Evolutionary conservation across 2,888 invertebrate genomes (phyloP).

Genomic region (Anthrax anthrax): DNA sequence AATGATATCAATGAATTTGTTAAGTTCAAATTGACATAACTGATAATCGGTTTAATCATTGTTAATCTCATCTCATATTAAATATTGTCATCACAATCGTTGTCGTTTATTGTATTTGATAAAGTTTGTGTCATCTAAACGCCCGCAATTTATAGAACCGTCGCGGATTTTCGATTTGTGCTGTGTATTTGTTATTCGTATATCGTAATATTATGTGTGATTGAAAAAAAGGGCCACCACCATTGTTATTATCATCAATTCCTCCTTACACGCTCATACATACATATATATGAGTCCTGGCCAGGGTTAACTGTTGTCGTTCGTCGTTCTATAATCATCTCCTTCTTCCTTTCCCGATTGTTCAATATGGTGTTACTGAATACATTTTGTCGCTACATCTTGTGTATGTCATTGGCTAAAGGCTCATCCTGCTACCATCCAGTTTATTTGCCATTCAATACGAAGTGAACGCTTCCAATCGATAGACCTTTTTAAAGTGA

Average conservation of each 20-base stretch:
- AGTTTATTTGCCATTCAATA: background rate
- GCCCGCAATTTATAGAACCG: too few relatives aligned
- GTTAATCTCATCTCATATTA: too few relatives aligned
- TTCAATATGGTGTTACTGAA: background rate
- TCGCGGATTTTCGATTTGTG: too few relatives aligned
- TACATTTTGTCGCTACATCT: slow-evolving; percentile 6
- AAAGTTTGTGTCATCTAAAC: too few relatives aligned
- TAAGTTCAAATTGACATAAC: background rate
- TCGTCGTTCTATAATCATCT: background rate
- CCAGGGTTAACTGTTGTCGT: too few relatives aligned
- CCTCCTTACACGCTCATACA: background rate
- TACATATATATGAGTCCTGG: background rate
- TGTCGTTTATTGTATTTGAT: too few relatives aligned
- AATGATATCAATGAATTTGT: background rate
- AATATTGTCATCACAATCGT: too few relatives aligned
- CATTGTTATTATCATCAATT: background rate
- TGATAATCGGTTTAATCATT: too few relatives aligned
- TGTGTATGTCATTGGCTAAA: slow-evolving; percentile 11
- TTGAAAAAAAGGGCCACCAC: background rate
- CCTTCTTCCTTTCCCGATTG: background rate
- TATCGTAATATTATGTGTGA: too few relatives aligned
- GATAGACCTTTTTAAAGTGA: background rate
- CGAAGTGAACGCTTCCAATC: background rate
- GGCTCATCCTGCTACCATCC: slow-evolving; percentile 4
- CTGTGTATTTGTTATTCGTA: too few relatives aligned